Evolutionary conservation across 2,797 vertebrate species (phyloP).

Genomic region (Hypotaenidia philippensis): DNA sequence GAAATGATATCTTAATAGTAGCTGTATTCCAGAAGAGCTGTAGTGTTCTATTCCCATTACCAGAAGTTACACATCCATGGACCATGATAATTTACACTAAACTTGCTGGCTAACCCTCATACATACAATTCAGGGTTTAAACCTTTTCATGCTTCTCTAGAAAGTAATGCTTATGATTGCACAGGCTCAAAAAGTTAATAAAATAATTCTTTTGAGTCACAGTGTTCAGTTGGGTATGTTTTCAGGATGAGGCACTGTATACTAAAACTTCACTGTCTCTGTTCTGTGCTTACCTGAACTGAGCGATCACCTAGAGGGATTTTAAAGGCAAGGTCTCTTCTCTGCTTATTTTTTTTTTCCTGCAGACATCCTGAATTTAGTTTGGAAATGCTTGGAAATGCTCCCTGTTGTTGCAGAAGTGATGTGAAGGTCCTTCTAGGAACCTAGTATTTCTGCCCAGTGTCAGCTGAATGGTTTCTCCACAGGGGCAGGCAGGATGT

Average conservation of each 20-base stretch:
- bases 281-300: neutral
- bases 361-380: neutral
- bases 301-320: neutral
- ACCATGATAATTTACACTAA: neutral
- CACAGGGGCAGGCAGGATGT: rapidly evolving
- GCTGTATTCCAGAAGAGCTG: neutral
- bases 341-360: neutral
- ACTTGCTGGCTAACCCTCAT: neutral
- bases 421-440: neutral
- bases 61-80: neutral
- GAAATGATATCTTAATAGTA: neutral
- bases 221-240: neutral
- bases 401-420: neutral
- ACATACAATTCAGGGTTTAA: neutral
- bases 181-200: neutral
- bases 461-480: neutral
- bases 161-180: neutral
- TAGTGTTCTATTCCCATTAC: neutral
- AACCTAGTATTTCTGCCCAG: neutral
- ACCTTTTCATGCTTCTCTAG: neutral
- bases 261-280: neutral
- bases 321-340: neutral
- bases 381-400: neutral
- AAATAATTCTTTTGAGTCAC: neutral
- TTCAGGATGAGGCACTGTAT: neutral